A percentile compares a stretch with the other conserved stretches of the same genome.
phyloP scores from a whole-genome alignment of 2,113 vertebrate genomes.

The Cebidichthys violaceus region DNA sequence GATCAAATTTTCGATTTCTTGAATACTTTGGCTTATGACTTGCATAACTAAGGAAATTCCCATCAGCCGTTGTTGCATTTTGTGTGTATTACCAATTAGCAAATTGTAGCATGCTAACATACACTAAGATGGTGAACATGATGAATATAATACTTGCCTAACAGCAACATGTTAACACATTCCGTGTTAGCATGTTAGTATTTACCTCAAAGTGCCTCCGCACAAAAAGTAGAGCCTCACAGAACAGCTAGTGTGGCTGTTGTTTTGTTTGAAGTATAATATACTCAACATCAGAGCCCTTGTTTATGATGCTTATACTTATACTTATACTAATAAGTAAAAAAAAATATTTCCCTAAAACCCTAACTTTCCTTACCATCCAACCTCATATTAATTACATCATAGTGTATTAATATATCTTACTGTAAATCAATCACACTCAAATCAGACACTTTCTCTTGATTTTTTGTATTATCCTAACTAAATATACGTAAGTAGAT shows the following conservation, averaged over 20 bases:
- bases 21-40: not conserved
- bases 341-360: too few species aligned
- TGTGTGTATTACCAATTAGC: not conserved
- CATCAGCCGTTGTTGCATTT: not conserved
- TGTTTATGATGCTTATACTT: not conserved
- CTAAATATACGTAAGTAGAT: not conserved
- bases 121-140: not conserved
- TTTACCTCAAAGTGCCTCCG: too few species aligned
- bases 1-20: not conserved
- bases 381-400: not conserved
- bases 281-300: not conserved
- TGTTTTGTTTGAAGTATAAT: not conserved
- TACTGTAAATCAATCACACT: not conserved
- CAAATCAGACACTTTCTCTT: not conserved
- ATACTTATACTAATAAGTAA: too few species aligned
- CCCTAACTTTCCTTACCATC: not conserved
- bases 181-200: not conserved
- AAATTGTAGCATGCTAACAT: not conserved
- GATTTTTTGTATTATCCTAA: not conserved
- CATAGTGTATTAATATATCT: not conserved
- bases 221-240: not conserved
- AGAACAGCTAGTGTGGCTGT: not conserved
- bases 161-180: too few species aligned
- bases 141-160: not conserved
- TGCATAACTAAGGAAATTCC: not conserved